A percentile compares a stretch with the other conserved stretches of the same genome.
Conservation (phyloP, 2,797 vertebrate species). For the Vultur gryphus region DNA sequence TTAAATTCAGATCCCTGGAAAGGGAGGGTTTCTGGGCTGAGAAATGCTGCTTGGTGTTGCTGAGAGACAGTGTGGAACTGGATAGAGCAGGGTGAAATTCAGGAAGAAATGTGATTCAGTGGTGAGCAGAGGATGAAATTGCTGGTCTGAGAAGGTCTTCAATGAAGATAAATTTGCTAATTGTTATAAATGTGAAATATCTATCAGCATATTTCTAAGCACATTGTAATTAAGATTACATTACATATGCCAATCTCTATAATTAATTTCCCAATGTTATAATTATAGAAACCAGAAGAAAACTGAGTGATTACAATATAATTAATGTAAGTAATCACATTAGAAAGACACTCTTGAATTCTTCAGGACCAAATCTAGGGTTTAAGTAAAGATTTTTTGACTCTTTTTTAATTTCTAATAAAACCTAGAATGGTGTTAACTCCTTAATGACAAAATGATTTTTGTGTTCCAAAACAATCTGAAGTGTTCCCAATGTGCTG, state of each 20-base stretch:
- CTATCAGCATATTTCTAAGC: not conserved
- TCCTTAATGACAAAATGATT: not conserved
- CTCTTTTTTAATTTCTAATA: not conserved
- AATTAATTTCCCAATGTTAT: not conserved
- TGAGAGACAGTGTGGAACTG: not conserved
- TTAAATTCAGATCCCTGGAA: not conserved
- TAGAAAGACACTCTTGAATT: not conserved
- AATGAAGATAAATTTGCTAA: not conserved
- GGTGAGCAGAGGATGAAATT: not conserved
- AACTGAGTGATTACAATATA: not conserved
- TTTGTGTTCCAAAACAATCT: not conserved
- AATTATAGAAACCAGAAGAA: conserved; percentile 16
- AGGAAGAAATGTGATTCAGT: not conserved
- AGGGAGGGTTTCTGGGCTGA: not conserved
- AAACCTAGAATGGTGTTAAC: not conserved
- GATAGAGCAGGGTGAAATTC: not conserved
- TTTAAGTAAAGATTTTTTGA: not conserved
- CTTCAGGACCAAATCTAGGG: not conserved
- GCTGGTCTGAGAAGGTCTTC: not conserved
- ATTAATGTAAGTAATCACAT: not conserved
- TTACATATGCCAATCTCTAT: not conserved
- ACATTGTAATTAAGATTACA: not conserved
- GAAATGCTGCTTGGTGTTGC: not conserved
- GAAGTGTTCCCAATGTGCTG: not conserved
- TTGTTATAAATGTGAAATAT: not conserved